Base-by-base conservation (phyloP, 2,797 vertebrate species). In the Taeniopygia guttata region DNA sequence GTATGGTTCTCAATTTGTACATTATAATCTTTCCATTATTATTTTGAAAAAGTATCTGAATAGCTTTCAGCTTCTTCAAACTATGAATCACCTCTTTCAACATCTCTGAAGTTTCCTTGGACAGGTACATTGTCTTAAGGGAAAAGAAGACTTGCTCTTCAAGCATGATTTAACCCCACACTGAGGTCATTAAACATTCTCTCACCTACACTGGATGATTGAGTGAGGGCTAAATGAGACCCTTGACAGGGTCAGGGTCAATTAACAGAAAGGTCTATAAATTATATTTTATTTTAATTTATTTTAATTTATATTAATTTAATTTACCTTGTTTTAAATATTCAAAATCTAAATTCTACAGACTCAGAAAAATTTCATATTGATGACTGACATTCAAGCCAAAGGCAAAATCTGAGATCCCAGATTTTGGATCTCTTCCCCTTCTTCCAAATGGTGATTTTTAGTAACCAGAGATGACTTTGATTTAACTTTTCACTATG, bases 401-500 rank as follows among this genome's bases (percentile, higher is more conserved):
- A 83, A 92, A 89, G 27, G 7, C 54, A 75, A 84, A 93, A 90
- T 60, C n/a, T 64, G 56, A 60, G 16, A 43, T 63, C 42, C 25
- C 21, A 55, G 26, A 87, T 81, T 90, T 43, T n/a, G 5, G 16
- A 4, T 69, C 7, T 54, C 11, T 69, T 84, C 60, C 16, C 26
- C 25, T 74, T 45, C 26, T 89, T 64, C 83, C 19, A 25, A 91
- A 81, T 62, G 20, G 23, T 62, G 30, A 18, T 62, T 91, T 95
- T 91, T 59, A 56, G 60, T 74, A 81, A 87, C 23, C 19, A 64
- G 68, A 89, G 49, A 93, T 85, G 19, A 40, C 45, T 93, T 69
- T 88, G 69, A 87, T 94, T 90, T 94, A 87, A 94, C 40, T 90
- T 96, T 94, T 95, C 88, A 79, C 12, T 43, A 9, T 52, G 19